These are phyloP conservation scores for Mus minutoides DNA, from an alignment of 2,797 vertebrate genomes.

Conservation along the genomic window DNA sequence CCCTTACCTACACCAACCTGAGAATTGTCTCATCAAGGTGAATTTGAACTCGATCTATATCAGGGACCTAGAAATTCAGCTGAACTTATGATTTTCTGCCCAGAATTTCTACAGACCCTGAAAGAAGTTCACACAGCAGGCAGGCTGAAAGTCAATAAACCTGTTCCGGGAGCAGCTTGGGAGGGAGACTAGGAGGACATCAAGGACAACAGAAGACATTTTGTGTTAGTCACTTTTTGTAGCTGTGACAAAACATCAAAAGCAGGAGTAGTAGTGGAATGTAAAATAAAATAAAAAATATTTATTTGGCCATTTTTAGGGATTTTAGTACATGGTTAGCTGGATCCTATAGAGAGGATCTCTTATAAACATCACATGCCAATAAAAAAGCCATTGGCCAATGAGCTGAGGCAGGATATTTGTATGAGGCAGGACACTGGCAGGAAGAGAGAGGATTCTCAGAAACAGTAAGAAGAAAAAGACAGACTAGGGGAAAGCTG, in stretches of 20 bases:
- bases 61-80: background rate
- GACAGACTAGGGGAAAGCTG: background rate
- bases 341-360: background rate
- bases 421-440: background rate
- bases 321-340: background rate
- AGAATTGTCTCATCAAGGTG: constrained; percentile 1
- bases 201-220: background rate
- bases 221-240: background rate
- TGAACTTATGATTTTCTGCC: constrained; percentile 15
- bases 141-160: background rate
- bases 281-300: background rate
- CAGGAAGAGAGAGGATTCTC: background rate
- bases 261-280: background rate
- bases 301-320: background rate
- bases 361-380: background rate
- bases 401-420: background rate
- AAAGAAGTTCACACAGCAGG: background rate
- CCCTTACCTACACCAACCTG: background rate
- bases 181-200: background rate
- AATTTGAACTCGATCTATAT: background rate
- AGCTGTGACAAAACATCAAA: background rate
- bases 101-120: background rate
- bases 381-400: background rate
- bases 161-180: no score
- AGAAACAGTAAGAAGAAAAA: background rate